Evolutionary conservation across 2,888 invertebrate genomes (phyloP).

Genomic region (Villa cingulata): DNA sequence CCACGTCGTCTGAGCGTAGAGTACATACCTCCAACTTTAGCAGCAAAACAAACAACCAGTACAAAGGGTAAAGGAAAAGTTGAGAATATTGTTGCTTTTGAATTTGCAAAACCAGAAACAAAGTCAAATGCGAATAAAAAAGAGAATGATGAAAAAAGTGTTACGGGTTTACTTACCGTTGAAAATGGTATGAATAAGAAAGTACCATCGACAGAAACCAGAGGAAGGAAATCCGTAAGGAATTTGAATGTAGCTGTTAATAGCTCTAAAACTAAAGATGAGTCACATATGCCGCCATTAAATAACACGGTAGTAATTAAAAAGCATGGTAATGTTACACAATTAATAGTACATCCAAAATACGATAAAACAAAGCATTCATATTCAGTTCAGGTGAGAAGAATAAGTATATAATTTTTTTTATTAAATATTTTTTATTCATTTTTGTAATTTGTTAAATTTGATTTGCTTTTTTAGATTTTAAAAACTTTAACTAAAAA

Average conservation of each 20-base stretch:
- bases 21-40: neutral
- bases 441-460: too few species aligned
- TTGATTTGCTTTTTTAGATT: too few species aligned
- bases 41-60: too few species aligned
- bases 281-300: neutral
- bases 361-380: conserved; percentile 46
- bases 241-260: conserved; percentile 1
- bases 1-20: conserved; percentile 45
- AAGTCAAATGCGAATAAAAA: conserved; percentile 19
- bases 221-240: conserved; percentile 16
- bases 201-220: neutral
- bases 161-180: too few species aligned
- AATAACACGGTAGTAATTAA: conserved; percentile 13
- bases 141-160: conserved; percentile 18
- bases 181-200: conserved; percentile 22
- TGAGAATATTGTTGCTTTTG: conserved; percentile 19
- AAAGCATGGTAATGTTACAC: conserved; percentile 39
- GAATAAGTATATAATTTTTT: too few species aligned
- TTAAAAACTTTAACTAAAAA: conserved; percentile 62
- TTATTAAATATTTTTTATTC: too few species aligned
- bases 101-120: conserved; percentile 31
- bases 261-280: neutral
- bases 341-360: conserved; percentile 44
- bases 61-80: conserved; percentile 13
- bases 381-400: conserved; percentile 45